Evolutionary conservation across 2,113 vertebrate species (phyloP).

Genomic region (Propithecus coquereli): DNA sequence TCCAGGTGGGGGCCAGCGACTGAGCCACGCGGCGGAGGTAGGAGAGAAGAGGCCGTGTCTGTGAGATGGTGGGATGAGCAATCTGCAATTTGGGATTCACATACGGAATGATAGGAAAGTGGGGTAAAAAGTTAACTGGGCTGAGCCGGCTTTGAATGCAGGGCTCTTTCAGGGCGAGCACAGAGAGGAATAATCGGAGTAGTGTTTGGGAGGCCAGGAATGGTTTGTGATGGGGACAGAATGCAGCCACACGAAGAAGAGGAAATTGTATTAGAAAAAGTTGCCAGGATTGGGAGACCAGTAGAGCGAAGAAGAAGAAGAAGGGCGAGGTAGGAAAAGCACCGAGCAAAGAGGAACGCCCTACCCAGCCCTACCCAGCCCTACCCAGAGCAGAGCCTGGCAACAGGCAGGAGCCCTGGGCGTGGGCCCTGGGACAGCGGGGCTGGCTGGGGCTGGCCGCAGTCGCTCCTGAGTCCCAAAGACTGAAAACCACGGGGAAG

Average conservation of each 20-base stretch:
- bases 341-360: too few relatives aligned
- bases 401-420: neutral
- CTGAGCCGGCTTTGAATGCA: neutral
- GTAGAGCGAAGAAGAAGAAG: rapidly evolving
- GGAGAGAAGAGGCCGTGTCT: neutral
- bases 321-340: too few relatives aligned
- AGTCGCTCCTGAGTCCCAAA: neutral
- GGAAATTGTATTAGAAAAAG: rapidly evolving
- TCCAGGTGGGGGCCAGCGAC: neutral
- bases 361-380: too few relatives aligned
- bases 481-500: neutral
- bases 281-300: rapidly evolving
- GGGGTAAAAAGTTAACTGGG: neutral
- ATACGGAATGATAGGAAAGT: neutral
- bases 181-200: rapidly evolving
- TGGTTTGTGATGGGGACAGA: neutral
- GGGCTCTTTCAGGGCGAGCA: neutral
- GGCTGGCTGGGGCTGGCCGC: too few relatives aligned
- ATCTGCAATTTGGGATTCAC: neutral
- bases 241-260: rapidly evolving
- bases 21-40: too few relatives aligned
- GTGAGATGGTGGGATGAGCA: rapidly evolving
- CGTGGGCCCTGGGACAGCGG: too few relatives aligned
- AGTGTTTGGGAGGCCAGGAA: neutral
- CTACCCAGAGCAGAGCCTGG: neutral